Evolutionary conservation across 2,113 vertebrate species (phyloP).

Genomic region (Thamnaconus septentrionalis): DNA sequence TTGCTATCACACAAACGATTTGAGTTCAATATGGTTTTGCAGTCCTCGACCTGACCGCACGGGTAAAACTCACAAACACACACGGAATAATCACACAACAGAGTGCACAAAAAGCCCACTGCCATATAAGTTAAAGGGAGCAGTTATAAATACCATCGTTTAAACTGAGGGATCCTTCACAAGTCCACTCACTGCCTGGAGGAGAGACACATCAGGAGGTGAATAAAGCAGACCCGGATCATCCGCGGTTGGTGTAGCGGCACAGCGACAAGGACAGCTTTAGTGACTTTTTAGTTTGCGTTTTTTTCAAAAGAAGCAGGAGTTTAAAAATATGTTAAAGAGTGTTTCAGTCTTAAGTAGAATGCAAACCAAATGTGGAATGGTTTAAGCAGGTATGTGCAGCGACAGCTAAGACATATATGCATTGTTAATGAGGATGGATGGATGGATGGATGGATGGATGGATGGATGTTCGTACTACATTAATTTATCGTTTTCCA

Average conservation of each 20-base stretch:
- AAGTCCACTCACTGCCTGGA: constrained; percentile 67
- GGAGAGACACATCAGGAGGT: constrained; percentile 68
- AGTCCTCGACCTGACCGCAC: constrained; percentile 36
- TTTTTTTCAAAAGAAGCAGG: constrained; percentile 1
- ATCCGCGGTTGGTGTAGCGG: background rate
- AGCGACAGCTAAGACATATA: no score
- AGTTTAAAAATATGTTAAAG: constrained; percentile 6
- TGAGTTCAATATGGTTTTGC: constrained; percentile 20
- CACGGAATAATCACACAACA: constrained; percentile 41
- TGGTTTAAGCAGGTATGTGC: no score
- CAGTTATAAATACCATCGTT: constrained; percentile 73
- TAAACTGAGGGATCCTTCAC: constrained; percentile 66
- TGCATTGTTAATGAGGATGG: no score
- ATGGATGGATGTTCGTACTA: no score
- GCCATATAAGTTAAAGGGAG: constrained; percentile 44
- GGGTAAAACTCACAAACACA: constrained; percentile 29
- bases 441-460: no score
- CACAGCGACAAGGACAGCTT: background rate
- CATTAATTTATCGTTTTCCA: no score
- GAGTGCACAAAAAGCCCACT: constrained; percentile 45
- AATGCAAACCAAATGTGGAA: background rate
- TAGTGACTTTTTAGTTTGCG: background rate
- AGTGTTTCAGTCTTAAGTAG: background rate
- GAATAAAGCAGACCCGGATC: constrained; percentile 36
- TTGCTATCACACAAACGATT: background rate